phyloP scores from a whole-genome alignment of 1,140 invertebrate genomes.

The Caerostris darwini region DNA sequence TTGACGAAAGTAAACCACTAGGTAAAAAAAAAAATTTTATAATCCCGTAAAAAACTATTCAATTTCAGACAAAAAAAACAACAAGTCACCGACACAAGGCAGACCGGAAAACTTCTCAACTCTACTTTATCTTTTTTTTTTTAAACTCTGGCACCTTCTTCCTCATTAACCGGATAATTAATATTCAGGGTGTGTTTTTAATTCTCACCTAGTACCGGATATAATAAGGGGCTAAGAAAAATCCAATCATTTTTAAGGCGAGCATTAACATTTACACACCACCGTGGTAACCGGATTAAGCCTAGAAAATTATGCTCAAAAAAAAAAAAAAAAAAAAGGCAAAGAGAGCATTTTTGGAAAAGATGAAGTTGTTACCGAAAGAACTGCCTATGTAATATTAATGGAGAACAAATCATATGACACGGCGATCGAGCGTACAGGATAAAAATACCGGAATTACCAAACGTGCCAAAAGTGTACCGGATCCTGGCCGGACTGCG shows the following conservation, averaged over 20 bases:
- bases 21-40: constrained; percentile 7
- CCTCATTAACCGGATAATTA: constrained; percentile 52
- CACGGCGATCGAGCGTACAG: not conserved
- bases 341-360: not conserved
- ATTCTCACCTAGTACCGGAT: not conserved
- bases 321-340: not conserved
- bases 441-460: not conserved
- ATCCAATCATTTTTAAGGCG: constrained; percentile 8
- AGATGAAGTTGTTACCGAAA: not conserved
- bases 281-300: constrained; percentile 31
- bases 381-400: constrained; percentile 44
- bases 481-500: not conserved
- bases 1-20: not conserved
- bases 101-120: not conserved
- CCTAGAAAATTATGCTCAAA: not conserved
- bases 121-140: not conserved
- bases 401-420: constrained; percentile 29
- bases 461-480: not conserved
- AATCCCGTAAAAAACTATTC: constrained; percentile 14
- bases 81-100: not conserved
- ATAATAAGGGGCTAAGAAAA: not conserved
- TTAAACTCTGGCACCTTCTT: not conserved
- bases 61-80: not conserved
- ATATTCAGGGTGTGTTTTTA: constrained; percentile 25
- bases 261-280: not conserved